phyloP scores from a whole-genome alignment of 2,888 invertebrate species.

The Patella ulyssiponensis region DNA sequence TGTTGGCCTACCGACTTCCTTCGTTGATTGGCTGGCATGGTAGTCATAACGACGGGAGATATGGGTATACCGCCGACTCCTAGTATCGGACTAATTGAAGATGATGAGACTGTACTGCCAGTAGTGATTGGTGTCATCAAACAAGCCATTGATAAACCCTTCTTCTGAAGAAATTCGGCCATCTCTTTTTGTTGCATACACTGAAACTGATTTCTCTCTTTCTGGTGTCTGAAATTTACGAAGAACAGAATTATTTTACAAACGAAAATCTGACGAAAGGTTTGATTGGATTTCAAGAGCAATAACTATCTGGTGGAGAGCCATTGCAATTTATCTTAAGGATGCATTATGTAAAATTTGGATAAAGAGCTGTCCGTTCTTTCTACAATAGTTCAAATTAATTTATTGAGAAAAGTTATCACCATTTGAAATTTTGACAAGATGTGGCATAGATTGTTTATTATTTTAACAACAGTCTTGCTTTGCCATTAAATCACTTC shows the following conservation, averaged over 20 bases:
- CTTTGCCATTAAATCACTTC: too few species aligned
- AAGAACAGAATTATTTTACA: not conserved
- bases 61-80: constrained; percentile 42
- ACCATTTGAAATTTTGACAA: too few species aligned
- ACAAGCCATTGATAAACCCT: constrained; percentile 44
- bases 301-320: not conserved
- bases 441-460: too few species aligned
- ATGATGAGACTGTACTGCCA: constrained; percentile 34
- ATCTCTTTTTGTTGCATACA: constrained; percentile 51
- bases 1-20: constrained; percentile 20
- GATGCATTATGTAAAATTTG: too few species aligned
- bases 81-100: constrained; percentile 47
- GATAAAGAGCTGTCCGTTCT: too few species aligned
- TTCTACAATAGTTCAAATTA: too few species aligned
- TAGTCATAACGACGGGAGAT: constrained; percentile 32
- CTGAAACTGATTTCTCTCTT: constrained; percentile 48
- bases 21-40: not conserved
- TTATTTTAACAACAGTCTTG: too few species aligned
- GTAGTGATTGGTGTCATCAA: constrained; percentile 39
- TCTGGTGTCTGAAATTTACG: constrained; percentile 49
- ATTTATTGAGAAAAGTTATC: too few species aligned
- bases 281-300: not conserved
- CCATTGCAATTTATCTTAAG: too few species aligned
- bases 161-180: constrained; percentile 46
- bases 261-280: not conserved